Evolutionary conservation across 2,113 vertebrate species (phyloP), one percentile per base, ranked within the genome.

Genomic region (Hiodon tergisus): DNA sequence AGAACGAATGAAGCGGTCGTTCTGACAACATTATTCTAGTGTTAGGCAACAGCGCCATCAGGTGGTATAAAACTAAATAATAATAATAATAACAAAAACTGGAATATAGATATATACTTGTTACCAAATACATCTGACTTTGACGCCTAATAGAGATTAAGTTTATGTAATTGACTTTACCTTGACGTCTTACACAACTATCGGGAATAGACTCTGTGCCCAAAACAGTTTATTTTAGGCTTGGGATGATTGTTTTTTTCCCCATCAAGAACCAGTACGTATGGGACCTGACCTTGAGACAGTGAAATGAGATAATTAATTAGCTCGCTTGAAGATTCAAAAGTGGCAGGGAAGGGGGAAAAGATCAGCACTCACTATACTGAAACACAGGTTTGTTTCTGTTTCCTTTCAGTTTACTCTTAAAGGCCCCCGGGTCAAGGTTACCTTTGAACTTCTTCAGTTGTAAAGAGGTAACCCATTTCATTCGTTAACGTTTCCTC

Each of bases 401-500:
- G 58, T 69, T 62, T 52, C 51, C 60, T 69, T 67, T 76, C 66
- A 46, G 67, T 62, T 47, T 58, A 9, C 63, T 46, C 51, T 71
- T 55, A 46, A 61, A 55, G 69, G 78, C 69, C 69, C 69, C 7
- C 54, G 65, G 73, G 68, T 77, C 75, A 79, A 79, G 69, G 75
- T 59, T 54, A 77, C 71, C 78, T 78, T 76, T 79, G 81, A 82
- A 79, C 76, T 74, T 53, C 10, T 60, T 63, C 14, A 65, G 13
- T 16, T 70, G 72, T 77, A 51, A 72, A 52, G 71, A 67, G 67
- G 46, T 53, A 52, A 9, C 69, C 3, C 58, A 72, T 79, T 65
- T 81, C 77, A 79, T 81, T 79, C 69, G 8, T n/a, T 81, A 71
- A 72, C 73, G 73, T 78, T 78, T 79, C 77, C 62, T 72, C 71